These are phyloP conservation scores for Labeo catla DNA, from an alignment of 2,113 vertebrate genomes.

Conservation along the genomic window DNA sequence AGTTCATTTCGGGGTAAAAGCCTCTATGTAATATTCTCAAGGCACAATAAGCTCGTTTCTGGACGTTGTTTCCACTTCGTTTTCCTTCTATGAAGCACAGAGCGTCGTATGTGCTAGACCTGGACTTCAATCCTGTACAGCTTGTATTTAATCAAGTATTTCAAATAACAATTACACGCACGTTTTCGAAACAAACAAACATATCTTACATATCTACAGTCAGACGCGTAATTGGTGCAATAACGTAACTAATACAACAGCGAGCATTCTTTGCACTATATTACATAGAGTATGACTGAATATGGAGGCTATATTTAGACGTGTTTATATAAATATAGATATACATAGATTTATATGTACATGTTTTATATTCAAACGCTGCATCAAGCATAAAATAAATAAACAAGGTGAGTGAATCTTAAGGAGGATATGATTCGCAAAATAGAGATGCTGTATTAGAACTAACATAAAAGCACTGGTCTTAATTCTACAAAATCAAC, in stretches of 20 bases:
- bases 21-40: constrained; percentile 3
- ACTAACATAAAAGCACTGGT: constrained; percentile 65
- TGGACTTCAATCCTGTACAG: constrained; percentile 79
- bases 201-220: constrained; percentile 84
- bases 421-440: constrained; percentile 74
- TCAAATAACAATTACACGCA: constrained; percentile 72
- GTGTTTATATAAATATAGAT: constrained; percentile 82
- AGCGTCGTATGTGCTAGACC: constrained; percentile 76
- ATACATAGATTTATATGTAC: constrained; percentile 79
- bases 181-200: constrained; percentile 65
- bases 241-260: constrained; percentile 69
- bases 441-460: constrained; percentile 79
- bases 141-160: constrained; percentile 81
- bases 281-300: constrained; percentile 74
- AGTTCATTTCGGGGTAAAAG: background rate
- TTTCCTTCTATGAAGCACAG: constrained; percentile 20
- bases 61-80: background rate
- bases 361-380: constrained; percentile 79
- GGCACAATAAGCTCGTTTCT: constrained; percentile 10
- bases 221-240: constrained; percentile 71
- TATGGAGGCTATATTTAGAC: constrained; percentile 81
- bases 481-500: constrained; percentile 64
- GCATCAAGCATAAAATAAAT: constrained; percentile 84
- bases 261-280: constrained; percentile 70
- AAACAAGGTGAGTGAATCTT: constrained; percentile 77